Base-by-base conservation (phyloP, 2,797 vertebrate species). In the Adrianichthys oophorus region DNA sequence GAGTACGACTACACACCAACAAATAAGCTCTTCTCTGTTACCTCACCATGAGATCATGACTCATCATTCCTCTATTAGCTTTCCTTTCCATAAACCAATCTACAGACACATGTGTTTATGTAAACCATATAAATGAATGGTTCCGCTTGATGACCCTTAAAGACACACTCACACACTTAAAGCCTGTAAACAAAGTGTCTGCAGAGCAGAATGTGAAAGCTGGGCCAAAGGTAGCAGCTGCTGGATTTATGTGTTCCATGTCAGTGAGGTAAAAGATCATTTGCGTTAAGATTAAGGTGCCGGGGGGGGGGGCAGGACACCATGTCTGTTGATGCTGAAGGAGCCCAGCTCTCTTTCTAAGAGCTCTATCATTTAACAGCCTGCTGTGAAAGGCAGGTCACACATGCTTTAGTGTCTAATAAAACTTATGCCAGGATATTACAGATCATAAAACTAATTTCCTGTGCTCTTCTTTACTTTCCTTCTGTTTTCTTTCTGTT, bases 401-500 rank as follows among this genome's bases (percentile, higher is more conserved):
- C 79, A 70, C 84, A 82, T 79, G 72, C 80, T 88, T 84, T 74
- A 86, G 70, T 71, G 62, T 64, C 84, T 76, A 78, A 79, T 91
- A 90, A 91, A 90, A 81, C 59, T 79, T 63, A 65, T 80, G 74
- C 83, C 87, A 90, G 89, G 89, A 89, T 90, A 85, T 90, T 85
- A 84, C 81, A 87, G 81, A 83, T 89, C 86, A 77, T 92, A 88
- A 90, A 91, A 80, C 62, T 55, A 80, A 85, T 87, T 83, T 80
- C 61, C 67, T 24, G 63, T 60, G 50, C 56, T 52, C 44, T 48
- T 29, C 46, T 23, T 15, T 49, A 15, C 23, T 41, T 26, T 13
- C 40, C 13, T 14, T 18, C 56, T 47, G 1, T 71, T 62, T 46
- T 60, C 8, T 72, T 70, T 65, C 29, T 32, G 17, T 74, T 18